Base-by-base conservation (phyloP, 2,113 vertebrate genomes). In the Planiliza haematocheilus region DNA sequence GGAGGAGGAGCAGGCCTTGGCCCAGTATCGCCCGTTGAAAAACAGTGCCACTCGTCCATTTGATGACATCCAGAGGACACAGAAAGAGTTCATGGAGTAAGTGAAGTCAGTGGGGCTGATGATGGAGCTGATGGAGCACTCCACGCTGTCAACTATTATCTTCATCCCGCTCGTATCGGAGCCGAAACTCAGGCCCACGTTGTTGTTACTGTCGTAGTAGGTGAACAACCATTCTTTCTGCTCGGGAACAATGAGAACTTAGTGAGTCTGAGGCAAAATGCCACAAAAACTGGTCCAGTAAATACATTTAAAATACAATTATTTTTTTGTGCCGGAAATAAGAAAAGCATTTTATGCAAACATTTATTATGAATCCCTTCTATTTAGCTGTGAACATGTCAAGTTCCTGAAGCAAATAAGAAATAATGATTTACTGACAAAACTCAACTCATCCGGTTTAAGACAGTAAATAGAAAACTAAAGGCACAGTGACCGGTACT, bases 151-250 rank as follows among this genome's bases (percentile, higher is more conserved):
- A 1, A 98, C 63, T 72, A 60, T 42, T 51, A 94, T 16, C 55
- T 74, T 88, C 92, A 92, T 94, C 77, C 45, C 74, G 60, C 24
- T 52, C 16, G 14, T 41, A 34, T 38, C 46, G 13, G 92, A 92
- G 18, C 95, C 95, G 0, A 99, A 93, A 39, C 93, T 90, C 60
- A 99, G 82, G 0, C 5, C 14, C 10, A 84, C 16, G 1, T 88
- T 87, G 42, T 1, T 38, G 41, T 4, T 41, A 0, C 17, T 30
- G 59, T 91, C 75, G 0, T 49, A 68, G 88, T 98, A 97, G 16
- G 94, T 93, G 88, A 99, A 98, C 75, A 95, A 81, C 62, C 81
- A 93, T 93, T 96, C 95, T 16, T 42, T 87, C 0, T 92, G 86
- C 8, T 30, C n/a, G 7, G 49, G 43, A n/a, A 45, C 43, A 45